These are phyloP conservation scores for Telenomus remus DNA, from an alignment of 1,140 invertebrate genomes.

Conservation along the genomic window DNA sequence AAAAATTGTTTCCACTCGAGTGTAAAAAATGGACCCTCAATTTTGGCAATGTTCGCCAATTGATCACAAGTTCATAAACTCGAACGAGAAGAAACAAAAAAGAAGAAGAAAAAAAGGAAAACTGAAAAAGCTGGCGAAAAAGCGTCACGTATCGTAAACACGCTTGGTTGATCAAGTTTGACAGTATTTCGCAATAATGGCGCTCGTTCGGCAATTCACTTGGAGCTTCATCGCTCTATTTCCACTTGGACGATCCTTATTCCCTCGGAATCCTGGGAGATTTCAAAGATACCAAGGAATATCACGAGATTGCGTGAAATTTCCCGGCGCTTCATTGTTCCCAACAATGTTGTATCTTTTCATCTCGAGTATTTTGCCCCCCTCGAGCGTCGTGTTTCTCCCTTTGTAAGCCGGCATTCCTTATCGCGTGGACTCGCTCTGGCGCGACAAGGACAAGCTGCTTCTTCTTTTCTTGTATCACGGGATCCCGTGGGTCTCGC, in stretches of 20 bases:
- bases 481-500: constrained; percentile 42
- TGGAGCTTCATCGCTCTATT: constrained; percentile 41
- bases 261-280: constrained; percentile 69
- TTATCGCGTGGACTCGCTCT: too few species aligned
- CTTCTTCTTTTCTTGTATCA: constrained; percentile 57
- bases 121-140: too few species aligned
- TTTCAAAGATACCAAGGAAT: constrained; percentile 69
- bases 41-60: too few species aligned
- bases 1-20: too few species aligned
- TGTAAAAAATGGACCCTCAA: too few species aligned
- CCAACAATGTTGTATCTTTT: constrained; percentile 43
- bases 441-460: too few species aligned
- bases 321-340: constrained; percentile 49
- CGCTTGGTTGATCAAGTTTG: constrained; percentile 35
- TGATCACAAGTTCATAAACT: too few species aligned
- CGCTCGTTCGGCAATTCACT: constrained; percentile 41
- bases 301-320: constrained; percentile 72
- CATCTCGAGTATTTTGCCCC: constrained; percentile 39
- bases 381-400: constrained; percentile 19
- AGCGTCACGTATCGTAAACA: constrained; percentile 6
- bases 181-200: constrained; percentile 32
- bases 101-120: too few species aligned
- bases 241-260: constrained; percentile 59
- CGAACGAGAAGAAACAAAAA: too few species aligned
- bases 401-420: constrained; percentile 24